Percentiles rank a stretch among this genome's conserved stretches.
Conservation (phyloP, 2,888 invertebrate species). For the Timema cristinae region DNA sequence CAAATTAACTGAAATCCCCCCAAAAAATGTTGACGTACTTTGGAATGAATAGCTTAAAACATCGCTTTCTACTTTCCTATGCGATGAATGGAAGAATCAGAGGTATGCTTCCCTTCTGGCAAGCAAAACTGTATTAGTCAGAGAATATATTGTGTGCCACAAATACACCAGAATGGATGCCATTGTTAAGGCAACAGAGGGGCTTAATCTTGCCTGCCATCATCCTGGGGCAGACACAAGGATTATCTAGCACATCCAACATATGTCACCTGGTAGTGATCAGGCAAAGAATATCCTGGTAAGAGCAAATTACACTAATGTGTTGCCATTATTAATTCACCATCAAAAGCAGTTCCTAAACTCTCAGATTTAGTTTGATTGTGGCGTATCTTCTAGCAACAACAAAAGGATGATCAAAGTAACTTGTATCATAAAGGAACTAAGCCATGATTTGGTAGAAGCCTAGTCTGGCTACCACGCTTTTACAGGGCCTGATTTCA, state of each 20-base stretch:
- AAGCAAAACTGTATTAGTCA: background rate
- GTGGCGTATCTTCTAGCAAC: background rate
- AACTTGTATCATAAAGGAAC: background rate
- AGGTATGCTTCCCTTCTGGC: background rate
- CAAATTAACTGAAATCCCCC: background rate
- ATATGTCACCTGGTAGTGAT: background rate
- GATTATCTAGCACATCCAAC: background rate
- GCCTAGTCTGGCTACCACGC: background rate
- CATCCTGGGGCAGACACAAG: background rate
- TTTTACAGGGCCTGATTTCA: background rate
- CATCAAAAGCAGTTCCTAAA: background rate
- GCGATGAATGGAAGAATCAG: background rate
- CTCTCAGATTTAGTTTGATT: background rate
- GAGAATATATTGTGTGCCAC: background rate
- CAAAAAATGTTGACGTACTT: background rate
- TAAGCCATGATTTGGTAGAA: background rate
- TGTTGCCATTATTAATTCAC: background rate
- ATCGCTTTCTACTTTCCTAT: background rate
- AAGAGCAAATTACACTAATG: conserved; percentile 2
- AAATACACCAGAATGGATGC: background rate
- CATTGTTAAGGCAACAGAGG: background rate
- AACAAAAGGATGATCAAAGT: background rate
- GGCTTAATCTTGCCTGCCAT: background rate
- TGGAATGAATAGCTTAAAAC: background rate
- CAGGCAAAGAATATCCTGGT: background rate